Evolutionary conservation across 53 echinoderm and acorn worm species (phyloP).

Genomic region (Temnopleurus reevesii): DNA sequence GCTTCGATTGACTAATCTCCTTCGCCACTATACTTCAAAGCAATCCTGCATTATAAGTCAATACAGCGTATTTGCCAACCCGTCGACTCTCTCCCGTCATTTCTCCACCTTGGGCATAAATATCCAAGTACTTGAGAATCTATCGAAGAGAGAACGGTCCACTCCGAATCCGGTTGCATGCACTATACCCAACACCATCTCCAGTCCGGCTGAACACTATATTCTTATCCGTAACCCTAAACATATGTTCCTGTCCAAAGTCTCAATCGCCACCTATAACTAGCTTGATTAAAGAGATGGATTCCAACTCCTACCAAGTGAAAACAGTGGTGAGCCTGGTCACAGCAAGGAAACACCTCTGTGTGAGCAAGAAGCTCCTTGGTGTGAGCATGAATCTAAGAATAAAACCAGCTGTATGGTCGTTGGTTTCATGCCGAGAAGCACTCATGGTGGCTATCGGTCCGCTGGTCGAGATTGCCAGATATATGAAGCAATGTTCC

Average conservation of each 20-base stretch:
- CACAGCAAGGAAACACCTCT: neutral
- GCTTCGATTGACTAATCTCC: neutral
- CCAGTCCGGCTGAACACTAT: neutral
- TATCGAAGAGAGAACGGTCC: neutral
- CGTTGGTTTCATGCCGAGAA: neutral
- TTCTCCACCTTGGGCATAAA: slow-evolving; percentile 6
- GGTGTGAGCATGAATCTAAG: too few species aligned
- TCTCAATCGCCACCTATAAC: neutral
- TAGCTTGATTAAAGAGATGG: neutral
- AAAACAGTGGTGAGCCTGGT: neutral
- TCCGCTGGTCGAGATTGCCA: neutral
- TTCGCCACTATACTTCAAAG: neutral
- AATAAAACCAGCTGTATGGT: slow-evolving; percentile 27
- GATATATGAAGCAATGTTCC: slow-evolving; percentile 15
- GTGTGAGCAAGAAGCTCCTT: too few species aligned
- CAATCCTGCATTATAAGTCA: neutral
- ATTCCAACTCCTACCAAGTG: too few species aligned
- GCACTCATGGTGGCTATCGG: neutral
- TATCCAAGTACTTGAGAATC: slow-evolving; percentile 1
- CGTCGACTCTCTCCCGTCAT: neutral
- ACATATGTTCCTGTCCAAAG: slow-evolving; percentile 8
- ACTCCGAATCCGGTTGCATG: neutral
- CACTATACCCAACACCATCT: neutral
- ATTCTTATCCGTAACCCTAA: neutral
- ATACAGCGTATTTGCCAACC: neutral